A percentile compares a stretch with the other conserved stretches of the same genome.
phyloP scores from a whole-genome alignment of 2,797 vertebrate species.

The Falco columbarius region DNA sequence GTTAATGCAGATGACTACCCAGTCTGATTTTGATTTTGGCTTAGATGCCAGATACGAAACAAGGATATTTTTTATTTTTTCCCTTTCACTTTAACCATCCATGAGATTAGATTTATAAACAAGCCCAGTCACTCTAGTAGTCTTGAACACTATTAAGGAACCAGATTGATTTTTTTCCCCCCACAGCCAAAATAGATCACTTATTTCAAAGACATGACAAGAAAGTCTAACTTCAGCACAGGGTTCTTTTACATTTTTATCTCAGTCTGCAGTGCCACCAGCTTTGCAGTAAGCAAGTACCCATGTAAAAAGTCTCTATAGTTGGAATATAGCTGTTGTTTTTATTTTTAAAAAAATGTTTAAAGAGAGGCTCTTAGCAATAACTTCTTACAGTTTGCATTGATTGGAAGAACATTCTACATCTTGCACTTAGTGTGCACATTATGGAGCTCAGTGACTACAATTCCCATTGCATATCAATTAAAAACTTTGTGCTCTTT shows the following conservation, averaged over 20 bases:
- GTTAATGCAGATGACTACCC: background rate
- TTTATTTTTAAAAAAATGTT: background rate
- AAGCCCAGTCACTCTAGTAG: slow-evolving; percentile 23
- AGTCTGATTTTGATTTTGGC: background rate
- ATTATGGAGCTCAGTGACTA: slow-evolving; percentile 8
- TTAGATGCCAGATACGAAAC: background rate
- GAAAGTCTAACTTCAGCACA: slow-evolving; percentile 36
- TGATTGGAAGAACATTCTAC: slow-evolving; percentile 13
- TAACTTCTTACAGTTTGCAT: background rate
- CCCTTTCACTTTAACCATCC: slow-evolving; percentile 46
- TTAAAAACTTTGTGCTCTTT: slow-evolving; percentile 53
- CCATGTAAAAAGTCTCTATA: background rate
- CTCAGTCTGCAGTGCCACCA: slow-evolving; percentile 32
- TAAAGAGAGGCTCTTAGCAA: background rate
- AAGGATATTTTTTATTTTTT: slow-evolving; percentile 50
- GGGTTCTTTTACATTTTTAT: background rate
- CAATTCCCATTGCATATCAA: slow-evolving; percentile 46
- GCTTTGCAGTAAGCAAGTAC: slow-evolving; percentile 16
- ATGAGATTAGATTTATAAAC: slow-evolving; percentile 60
- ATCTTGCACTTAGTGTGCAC: slow-evolving; percentile 8
- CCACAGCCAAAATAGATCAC: slow-evolving; percentile 40
- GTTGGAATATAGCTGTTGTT: background rate
- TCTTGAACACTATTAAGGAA: slow-evolving; percentile 45
- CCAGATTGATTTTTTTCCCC: slow-evolving; percentile 22
- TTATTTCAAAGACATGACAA: slow-evolving; percentile 57